These are phyloP conservation scores for Empidonax traillii DNA, from an alignment of 2,113 vertebrate genomes.

Conservation along the genomic window DNA sequence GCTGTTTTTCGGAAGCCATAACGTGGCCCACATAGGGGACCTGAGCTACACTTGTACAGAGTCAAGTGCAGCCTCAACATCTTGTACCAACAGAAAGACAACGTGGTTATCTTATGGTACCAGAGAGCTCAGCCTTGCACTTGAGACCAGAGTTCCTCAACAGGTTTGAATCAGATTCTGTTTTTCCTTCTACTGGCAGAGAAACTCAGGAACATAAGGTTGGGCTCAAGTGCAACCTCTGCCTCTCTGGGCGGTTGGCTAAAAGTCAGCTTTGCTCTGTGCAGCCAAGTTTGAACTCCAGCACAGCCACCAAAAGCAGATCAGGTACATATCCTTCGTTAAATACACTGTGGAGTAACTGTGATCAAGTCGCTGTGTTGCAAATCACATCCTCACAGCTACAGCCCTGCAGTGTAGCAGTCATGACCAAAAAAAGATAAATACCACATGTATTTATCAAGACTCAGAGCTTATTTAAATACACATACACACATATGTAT, in stretches of 20 bases:
- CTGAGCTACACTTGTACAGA: not conserved
- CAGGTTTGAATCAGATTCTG: not conserved
- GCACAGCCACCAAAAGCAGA: not conserved
- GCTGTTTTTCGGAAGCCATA: not conserved
- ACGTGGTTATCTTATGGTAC: not conserved
- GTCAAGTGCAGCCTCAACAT: not conserved
- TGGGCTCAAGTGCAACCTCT: not conserved
- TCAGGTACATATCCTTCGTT: accelerated
- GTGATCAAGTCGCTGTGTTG: not conserved
- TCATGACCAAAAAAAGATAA: not conserved
- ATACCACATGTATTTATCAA: not conserved
- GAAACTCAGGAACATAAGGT: not conserved
- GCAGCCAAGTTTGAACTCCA: not conserved
- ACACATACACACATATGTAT: not conserved
- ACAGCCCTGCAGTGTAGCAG: not conserved
- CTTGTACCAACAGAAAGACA: not conserved
- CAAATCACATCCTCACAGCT: not conserved
- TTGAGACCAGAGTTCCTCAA: not conserved
- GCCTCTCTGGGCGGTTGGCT: not conserved
- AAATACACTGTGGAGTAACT: not conserved
- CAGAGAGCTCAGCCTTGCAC: not conserved
- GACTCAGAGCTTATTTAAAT: not conserved
- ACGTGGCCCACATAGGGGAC: not conserved
- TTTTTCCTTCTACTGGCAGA: not conserved
- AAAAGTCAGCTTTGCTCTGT: not conserved